Evolutionary conservation across 1,140 invertebrate species (phyloP), one percentile per base, ranked within the genome.

Genomic region (Spodoptera frugiperda): DNA sequence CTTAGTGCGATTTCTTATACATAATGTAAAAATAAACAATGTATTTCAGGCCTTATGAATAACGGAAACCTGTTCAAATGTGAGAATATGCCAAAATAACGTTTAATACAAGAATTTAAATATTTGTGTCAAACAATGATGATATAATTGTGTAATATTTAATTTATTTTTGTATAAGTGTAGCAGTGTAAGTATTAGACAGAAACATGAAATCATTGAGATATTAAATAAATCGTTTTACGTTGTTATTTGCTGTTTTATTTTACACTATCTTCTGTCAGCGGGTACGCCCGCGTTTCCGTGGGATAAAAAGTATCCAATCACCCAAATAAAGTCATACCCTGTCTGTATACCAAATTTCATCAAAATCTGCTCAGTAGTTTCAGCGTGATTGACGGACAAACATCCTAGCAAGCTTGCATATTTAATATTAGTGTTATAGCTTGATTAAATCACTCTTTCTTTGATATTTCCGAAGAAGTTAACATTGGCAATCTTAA

Each of bases 141-240:
- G 11, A 53, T 63, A 11, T 33, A 33, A 30, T 53, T 53, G 30
- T 75, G 48, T 65, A 65, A 65, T 65, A 75, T 5, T 63, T 75
- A 65, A 75, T 75, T 75, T 75, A 75, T 75, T 75, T 75, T 75
- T 75, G n/a, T 75, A 75, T 75, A 75, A 75, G 73, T 54, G 39
- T 75, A 75, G 25, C 61, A 10, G 17, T 21, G 10, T 74, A 51
- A 61, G 46, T 74, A 33, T 51, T 61, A 21, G 33, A 74, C 25
- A 25, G 57, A 39, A 14, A 51, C 46, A 19, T 74, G 55, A 75
- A 65, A 51, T 63, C 59, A 75, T 39, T 75, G 59, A 65, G 48
- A 65, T 65, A 59, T 72, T 46, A 63, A 57, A 57, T 72, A 72
- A 72, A 72, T 72, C 53, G 54, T 57, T 71, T 72, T 72, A 72